A percentile compares a stretch with the other conserved stretches of the same genome.
Evolutionary conservation across 1,140 invertebrate species (phyloP).

Genomic region (Listronotus oregonensis): DNA sequence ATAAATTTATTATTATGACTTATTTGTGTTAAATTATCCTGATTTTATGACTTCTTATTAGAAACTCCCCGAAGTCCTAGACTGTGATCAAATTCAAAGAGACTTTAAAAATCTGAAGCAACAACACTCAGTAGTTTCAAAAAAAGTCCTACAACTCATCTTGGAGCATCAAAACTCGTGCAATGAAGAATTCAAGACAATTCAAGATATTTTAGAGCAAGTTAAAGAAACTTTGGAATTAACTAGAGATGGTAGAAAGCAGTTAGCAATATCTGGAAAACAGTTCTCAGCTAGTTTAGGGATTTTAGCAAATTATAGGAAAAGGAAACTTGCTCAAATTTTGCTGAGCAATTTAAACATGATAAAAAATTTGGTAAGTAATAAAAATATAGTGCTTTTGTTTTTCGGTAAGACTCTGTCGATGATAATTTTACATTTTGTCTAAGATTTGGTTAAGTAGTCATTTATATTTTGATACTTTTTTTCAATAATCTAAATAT

Average conservation of each 20-base stretch:
- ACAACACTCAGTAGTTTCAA: constrained; percentile 86
- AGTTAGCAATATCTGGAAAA: constrained; percentile 74
- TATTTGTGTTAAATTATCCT: too few species aligned
- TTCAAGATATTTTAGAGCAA: constrained; percentile 76
- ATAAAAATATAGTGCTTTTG: constrained; percentile 1
- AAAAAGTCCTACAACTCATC: constrained; percentile 88
- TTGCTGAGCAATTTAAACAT: constrained; percentile 79
- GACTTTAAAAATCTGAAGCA: constrained; percentile 70
- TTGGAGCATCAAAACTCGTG: constrained; percentile 86
- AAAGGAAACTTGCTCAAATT: constrained; percentile 78
- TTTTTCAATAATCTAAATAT: too few species aligned
- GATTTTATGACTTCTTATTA: too few species aligned
- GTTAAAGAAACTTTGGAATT: constrained; percentile 72
- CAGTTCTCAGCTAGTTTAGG: constrained; percentile 86
- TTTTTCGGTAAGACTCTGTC: too few species aligned
- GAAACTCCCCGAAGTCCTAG: constrained; percentile 68
- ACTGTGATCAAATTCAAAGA: constrained; percentile 70
- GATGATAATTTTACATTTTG: too few species aligned
- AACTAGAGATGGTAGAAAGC: constrained; percentile 71
- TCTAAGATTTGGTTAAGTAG: too few species aligned
- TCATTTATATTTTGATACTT: too few species aligned
- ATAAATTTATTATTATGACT: too few species aligned
- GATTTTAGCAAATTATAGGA: constrained; percentile 85
- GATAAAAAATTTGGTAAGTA: constrained; percentile 78
- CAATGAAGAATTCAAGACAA: constrained; percentile 80